Evolutionary conservation across 2,888 invertebrate species (phyloP), one percentile per base, ranked within the genome.

Genomic region (Belgica antarctica): DNA sequence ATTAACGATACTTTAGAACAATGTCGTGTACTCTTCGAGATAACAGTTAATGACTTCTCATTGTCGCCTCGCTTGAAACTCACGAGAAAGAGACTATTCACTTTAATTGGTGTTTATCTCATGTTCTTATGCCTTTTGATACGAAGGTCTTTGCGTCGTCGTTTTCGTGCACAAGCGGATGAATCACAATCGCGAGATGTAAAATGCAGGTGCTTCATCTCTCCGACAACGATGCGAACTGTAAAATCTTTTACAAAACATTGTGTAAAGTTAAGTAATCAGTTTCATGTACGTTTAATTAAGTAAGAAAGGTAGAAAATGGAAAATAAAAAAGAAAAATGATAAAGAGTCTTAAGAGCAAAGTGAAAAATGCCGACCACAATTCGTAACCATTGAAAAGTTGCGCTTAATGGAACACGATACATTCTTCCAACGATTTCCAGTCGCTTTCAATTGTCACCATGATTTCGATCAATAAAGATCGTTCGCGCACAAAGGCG

Each of bases 381-480:
- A 52, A n/a, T 22, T 22, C 8, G 52, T 12, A 31, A 8, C 12
- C 34, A 31, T 52, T 22, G 52, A 52, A 52, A 52, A 52, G 22
- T 22, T 52, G 41, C 41, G 15, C 41, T 52, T 22, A 52, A 52
- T 52, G 52, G 52, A 52, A 52, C 52, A 52, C 22, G 52, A 52
- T 52, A 17, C 17, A 52, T 52, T 52, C 22, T 52, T 52, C 17
- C 22, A 22, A 2, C 52, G 22, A 52, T 52, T 52, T 52, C 52
- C 52, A n/a, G 17, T 52, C 22, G 52, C 47, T 66, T 66, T 66
- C 65, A 66, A 66, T 36, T 66, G 65, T 66, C 65, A 66, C 65
- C 63, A 41, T 52, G n/a, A n/a, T 22, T 52, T 22, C 52, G 52
- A 52, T n/a, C 7, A 66, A 66, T 27, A 66, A 66, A 66, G 46